phyloP scores from a whole-genome alignment of 2,888 invertebrate genomes.

The Athalia rosae region DNA sequence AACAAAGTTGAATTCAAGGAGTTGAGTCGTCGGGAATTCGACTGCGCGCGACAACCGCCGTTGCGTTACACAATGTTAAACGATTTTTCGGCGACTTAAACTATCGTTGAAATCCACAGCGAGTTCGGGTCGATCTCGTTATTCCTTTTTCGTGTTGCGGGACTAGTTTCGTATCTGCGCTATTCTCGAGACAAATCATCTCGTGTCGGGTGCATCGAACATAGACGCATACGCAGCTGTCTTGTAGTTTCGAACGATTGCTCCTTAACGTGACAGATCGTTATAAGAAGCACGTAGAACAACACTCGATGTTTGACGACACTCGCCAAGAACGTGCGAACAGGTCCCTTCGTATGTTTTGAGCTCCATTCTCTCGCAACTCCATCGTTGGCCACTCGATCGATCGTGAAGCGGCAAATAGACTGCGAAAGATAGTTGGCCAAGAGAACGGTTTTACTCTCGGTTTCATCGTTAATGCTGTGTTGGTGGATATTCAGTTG shows the following conservation, averaged over 20 bases:
- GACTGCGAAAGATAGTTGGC: not conserved
- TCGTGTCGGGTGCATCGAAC: too few relatives aligned
- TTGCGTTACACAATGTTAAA: constrained; percentile 18
- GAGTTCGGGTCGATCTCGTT: constrained; percentile 22
- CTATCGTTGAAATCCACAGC: constrained; percentile 24
- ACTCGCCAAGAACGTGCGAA: constrained; percentile 8
- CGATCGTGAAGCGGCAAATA: constrained; percentile 19
- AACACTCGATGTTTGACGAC: constrained; percentile 22
- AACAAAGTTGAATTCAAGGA: constrained; percentile 5
- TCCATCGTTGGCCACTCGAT: constrained; percentile 19
- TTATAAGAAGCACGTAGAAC: not conserved
- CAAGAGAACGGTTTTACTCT: not conserved
- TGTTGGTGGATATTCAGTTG: not conserved
- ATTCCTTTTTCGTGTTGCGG: not conserved
- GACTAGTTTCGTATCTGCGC: too few relatives aligned
- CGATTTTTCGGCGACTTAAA: constrained; percentile 26
- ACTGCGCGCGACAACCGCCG: constrained; percentile 18
- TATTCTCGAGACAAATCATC: too few relatives aligned
- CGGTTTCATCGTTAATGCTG: not conserved
- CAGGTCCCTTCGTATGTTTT: constrained; percentile 1
- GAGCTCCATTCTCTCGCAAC: constrained; percentile 1
- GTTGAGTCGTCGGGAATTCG: constrained; percentile 19
- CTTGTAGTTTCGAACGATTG: not conserved
- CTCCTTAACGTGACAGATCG: constrained; percentile 2
- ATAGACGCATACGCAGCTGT: not conserved